Evolutionary conservation across 2,113 vertebrate species (phyloP).

Genomic region (Triplophysa tibetana): DNA sequence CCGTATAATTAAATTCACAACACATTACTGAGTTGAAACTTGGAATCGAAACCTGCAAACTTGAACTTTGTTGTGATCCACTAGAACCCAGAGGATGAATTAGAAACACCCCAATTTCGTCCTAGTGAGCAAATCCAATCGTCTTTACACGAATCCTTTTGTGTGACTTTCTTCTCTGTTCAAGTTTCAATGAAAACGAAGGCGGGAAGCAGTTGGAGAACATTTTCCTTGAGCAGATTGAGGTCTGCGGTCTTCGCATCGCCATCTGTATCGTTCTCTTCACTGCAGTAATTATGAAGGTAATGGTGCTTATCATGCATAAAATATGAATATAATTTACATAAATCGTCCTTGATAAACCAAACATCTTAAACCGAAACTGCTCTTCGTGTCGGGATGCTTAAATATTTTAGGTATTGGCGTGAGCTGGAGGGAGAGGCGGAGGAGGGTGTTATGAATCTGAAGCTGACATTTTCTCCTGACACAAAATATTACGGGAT

Average conservation of each 20-base stretch:
- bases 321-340: slow-evolving; percentile 46
- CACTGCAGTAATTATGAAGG: slow-evolving; percentile 31
- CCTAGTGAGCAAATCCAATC: slow-evolving; percentile 10
- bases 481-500: slow-evolving; percentile 30
- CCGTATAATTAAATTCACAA: slow-evolving; percentile 43
- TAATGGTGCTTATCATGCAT: slow-evolving; percentile 48
- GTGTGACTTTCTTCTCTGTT: not conserved
- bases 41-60: not conserved
- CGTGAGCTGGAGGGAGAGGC: not conserved
- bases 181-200: not conserved
- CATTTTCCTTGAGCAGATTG: slow-evolving; percentile 18
- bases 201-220: not conserved
- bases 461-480: slow-evolving; percentile 44
- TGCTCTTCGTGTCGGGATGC: not conserved
- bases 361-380: not conserved
- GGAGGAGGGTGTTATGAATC: slow-evolving; percentile 16
- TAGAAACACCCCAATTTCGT: slow-evolving; percentile 12
- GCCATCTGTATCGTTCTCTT: slow-evolving; percentile 34
- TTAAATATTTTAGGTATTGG: slow-evolving; percentile 21
- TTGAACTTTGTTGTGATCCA: not conserved
- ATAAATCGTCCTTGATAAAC: slow-evolving; percentile 33
- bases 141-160: slow-evolving; percentile 16
- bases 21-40: slow-evolving; percentile 31
- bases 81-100: not conserved
- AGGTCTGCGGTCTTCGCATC: not conserved